Conservation (phyloP, 2,797 vertebrate genomes). For the Bradypodion pumilum region DNA sequence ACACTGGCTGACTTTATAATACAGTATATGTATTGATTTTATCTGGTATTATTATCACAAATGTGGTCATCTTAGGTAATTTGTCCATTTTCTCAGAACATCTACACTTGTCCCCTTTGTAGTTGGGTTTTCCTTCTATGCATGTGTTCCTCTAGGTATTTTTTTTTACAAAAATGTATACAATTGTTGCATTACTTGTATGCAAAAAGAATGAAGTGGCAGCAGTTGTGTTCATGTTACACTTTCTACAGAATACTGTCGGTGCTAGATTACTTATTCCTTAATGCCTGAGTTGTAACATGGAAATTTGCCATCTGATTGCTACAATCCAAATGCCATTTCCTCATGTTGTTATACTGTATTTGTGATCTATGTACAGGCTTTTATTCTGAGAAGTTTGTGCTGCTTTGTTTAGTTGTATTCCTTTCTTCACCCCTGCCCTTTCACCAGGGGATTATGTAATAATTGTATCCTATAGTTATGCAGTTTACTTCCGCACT, state of each 20-base stretch:
- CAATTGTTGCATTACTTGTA: too few species aligned
- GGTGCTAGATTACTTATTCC: accelerated
- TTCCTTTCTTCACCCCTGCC: conserved; percentile 6
- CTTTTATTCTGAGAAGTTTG: not conserved
- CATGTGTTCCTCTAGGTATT: not conserved
- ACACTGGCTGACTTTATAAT: too few species aligned
- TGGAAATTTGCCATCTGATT: conserved; percentile 10
- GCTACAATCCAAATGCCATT: not conserved
- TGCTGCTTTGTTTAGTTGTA: not conserved
- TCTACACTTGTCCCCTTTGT: not conserved
- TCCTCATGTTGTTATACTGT: not conserved
- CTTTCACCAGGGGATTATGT: conserved; percentile 42
- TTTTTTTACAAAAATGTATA: not conserved
- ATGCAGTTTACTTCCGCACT: conserved; percentile 7
- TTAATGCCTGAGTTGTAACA: not conserved
- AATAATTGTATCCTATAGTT: conserved; percentile 23
- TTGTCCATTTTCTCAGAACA: not conserved
- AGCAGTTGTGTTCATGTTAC: not conserved
- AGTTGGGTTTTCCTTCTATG: not conserved
- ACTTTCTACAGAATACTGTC: conserved; percentile 17
- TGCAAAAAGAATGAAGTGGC: not conserved
- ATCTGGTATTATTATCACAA: conserved; percentile 22
- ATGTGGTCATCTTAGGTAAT: not conserved
- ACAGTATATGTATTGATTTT: too few species aligned
- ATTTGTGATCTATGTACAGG: not conserved